Evolutionary conservation across 2,888 invertebrate species (phyloP), one percentile per base, ranked within the genome.

Genomic region (Thereva unica): DNA sequence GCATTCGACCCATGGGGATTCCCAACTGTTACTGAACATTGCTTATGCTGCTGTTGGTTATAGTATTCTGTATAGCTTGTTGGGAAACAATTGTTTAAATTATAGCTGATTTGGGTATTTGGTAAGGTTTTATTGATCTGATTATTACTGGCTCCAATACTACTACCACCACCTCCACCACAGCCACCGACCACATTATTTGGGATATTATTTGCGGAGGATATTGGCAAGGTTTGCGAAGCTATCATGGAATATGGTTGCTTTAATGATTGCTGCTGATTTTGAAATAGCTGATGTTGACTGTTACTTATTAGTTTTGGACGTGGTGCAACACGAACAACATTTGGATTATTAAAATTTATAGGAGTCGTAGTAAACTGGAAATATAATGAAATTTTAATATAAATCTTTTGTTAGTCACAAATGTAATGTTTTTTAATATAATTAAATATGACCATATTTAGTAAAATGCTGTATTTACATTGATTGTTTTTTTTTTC

Each of bases 261-360:
- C 45, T 59, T 67, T 52, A 63, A 42, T 40, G 56, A 7, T 52
- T 57, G 61, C 42, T 66, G 67, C 44, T 68, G 68, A 38, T 65
- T 38, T 47, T 69, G 68, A 41, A 68, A 66, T 70, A 68, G 70
- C 66, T 72, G 71, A 56, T 68, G 72, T 47, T 71, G 67, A 65
- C 67, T 71, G 67, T 71, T 71, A 71, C 71, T 70, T 64, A 70
- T 71, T 71, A 78, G 76, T 77, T 80, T 80, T 75, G 78, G 77
- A 75, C 78, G 78, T 77, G 80, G 80, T 71, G 78, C 77, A 75
- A 78, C 76, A 77, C 78, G 79, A 75, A 78, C 72, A 85, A 80
- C 73, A 86, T 84, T 80, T 83, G 74, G 83, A 88, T 87, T 86
- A 84, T 81, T 78, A 84, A 84, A 78, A 84, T 82, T 75, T 84